Conservation (phyloP, 2,888 invertebrate species). For the Acanthococcus lagerstroemiae region DNA sequence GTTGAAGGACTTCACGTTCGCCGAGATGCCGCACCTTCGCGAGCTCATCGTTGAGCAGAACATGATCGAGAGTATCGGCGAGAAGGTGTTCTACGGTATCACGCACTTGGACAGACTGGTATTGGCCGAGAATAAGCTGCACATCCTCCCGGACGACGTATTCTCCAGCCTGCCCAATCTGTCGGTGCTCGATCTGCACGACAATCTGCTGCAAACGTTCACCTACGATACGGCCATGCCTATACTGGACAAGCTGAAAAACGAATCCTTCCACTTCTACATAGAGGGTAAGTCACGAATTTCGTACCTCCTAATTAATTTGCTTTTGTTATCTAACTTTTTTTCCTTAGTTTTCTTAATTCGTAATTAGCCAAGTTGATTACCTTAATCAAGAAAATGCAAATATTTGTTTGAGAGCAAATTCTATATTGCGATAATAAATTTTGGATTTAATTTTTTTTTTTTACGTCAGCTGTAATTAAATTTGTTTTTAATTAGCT, state of each 20-base stretch:
- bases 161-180: constrained; percentile 63
- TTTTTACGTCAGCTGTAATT: not conserved
- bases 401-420: not conserved
- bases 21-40: constrained; percentile 62
- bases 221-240: constrained; percentile 66
- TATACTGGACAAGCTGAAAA: constrained; percentile 66
- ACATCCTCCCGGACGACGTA: constrained; percentile 57
- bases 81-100: constrained; percentile 66
- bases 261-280: constrained; percentile 61
- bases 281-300: constrained; percentile 57
- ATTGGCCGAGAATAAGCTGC: constrained; percentile 66
- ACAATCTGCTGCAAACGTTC: constrained; percentile 65
- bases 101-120: constrained; percentile 59
- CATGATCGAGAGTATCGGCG: constrained; percentile 55
- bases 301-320: too few relatives aligned
- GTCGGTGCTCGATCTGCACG: constrained; percentile 62
- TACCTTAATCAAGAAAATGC: not conserved
- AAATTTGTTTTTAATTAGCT: not conserved
- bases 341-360: not conserved
- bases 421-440: not conserved
- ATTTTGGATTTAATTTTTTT: not conserved
- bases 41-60: constrained; percentile 53
- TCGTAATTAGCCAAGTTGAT: not conserved
- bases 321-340: too few relatives aligned
- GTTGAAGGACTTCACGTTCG: constrained; percentile 68